Evolutionary conservation across 2,797 vertebrate genomes (phyloP), one percentile per base, ranked within the genome.

Genomic region (Gorsachius magnificus): DNA sequence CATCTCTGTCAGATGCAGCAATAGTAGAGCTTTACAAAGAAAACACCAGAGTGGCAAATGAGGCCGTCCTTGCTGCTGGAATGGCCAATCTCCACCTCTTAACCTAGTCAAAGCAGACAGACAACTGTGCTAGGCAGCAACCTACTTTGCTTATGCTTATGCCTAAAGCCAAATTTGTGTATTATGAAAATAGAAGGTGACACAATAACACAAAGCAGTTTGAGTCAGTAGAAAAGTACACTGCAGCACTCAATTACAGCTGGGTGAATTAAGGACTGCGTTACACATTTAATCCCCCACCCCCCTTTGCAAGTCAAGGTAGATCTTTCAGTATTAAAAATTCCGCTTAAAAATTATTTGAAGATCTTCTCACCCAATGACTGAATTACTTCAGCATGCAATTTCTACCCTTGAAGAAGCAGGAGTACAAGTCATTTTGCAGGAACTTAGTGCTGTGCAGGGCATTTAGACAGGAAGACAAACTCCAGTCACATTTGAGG

Each of bases 121-220:
- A 87, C 74, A 90, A 51, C 83, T 58, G 35, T 65, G 74, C 51
- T 78, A 65, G 2, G 16, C 64, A 89, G 79, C 79, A 95, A 60
- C 28, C 74, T 90, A 51, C 83, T 95, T 84, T 77, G 86, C 51
- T 83, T 92, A 83, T 26, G 70, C 74, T 92, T 85, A 45, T 24
- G 76, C 89, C 90, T 90, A 66, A 80, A 95, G 95, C 33, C 64
- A 95, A 66, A 83, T 85, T 35, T 91, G 86, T 26, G 11, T 82
- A 35, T 77, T 92, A 87, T 80, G 84, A 90, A 97, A 95, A 94
- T 89, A 48, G 56, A 78, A 96, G 84, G 61, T 85, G 92, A 91
- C 90, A 94, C 64, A 91, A 22, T 54, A 94, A 83, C 61, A 91
- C 46, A 36, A 58, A 90, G 38, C 57, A 90, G 38, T 91, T 85